Conservation (phyloP, 2,113 vertebrate genomes). For the Rattus norvegicus region GRCr8 NC_086020.1:244860501-244861000, state of each 20-base stretch:
- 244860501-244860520: no score
- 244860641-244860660: conserved; percentile 32
- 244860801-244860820: neutral
- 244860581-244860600: conserved; percentile 15
- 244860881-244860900: neutral
- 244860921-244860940: neutral
- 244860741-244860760: neutral
- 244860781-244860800: neutral
- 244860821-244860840: neutral
- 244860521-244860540: neutral
- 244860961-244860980: neutral
- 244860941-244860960: neutral
- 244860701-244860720: neutral
- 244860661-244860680: conserved; percentile 29
- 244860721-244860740: neutral
- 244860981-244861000: neutral
- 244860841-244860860: conserved; percentile 11
- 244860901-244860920: neutral
- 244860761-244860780: conserved; percentile 10
- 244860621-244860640: neutral
- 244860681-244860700: conserved; percentile 4
- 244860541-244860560: neutral
- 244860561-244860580: neutral
- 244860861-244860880: conserved; percentile 23
- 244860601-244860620: neutral